Base-by-base conservation (phyloP, 2,888 invertebrate genomes). In the Coleophora deauratella region DNA sequence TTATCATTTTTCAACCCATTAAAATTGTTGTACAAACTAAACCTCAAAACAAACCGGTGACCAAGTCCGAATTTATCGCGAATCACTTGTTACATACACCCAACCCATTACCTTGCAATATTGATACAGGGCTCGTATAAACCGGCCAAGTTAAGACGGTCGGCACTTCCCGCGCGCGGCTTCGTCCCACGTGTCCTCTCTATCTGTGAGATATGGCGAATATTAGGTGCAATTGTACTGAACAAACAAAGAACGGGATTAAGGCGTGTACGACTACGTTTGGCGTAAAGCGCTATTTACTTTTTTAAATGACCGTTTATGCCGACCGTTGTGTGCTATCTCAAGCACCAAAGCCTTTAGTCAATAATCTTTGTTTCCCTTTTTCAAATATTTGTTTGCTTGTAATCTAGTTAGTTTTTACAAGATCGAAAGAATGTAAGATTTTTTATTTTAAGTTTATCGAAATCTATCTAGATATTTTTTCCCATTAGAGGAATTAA, bases 171-270 rank as follows among this genome's bases (percentile, higher is more conserved):
- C 43, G 50, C 41, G 12, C 13, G 14, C 39, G 12, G 27, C 38
- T 3, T 2, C 67, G 52, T 68, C 72, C 67, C 68, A 67, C 69
- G 66, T 68, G 72, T 59, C 58, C 58, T 53, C 57, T 60, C 53
- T 72, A 72, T 64, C 69, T 54, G 57, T 59, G 59, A 66, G 63
- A 63, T 68, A 71, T 63, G 59, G 65, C 62, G 67, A 72, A 75
- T 72, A 74, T 76, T 69, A 60, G 68, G 55, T 60, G 59, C 66
- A 56, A 63, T 62, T 61, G 62, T 60, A 54, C 52, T 31, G 49
- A 46, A 53, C 59, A 62, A 62, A 62, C 65, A 70, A 66, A 58
- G 50, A 59, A 51, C 42, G 41, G 62, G 64, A 67, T 68, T 68
- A 60, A 44, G 37, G 44, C 11, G 36, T 30, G 34, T 31, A 21